Evolutionary conservation across 2,113 vertebrate genomes (phyloP).

Genomic region (Corythaeola cristata): DNA sequence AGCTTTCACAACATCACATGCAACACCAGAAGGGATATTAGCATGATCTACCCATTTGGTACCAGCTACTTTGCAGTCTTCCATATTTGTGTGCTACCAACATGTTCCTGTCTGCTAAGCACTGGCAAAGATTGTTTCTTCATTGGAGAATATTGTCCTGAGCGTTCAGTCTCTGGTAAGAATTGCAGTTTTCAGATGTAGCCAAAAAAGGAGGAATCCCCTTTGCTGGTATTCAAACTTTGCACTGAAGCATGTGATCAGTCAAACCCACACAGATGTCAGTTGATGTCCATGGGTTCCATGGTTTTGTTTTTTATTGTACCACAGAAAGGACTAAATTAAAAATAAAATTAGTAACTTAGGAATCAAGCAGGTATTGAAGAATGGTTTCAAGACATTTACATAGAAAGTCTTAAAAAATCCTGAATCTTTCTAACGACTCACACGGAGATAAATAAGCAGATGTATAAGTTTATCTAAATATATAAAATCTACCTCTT

Average conservation of each 20-base stretch:
- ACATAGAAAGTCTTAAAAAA: neutral
- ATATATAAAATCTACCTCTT: neutral
- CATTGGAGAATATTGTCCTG: neutral
- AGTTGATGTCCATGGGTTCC: neutral
- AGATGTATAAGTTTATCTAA: neutral
- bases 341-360: neutral
- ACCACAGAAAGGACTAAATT: neutral
- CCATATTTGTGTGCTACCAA: neutral
- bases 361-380: neutral
- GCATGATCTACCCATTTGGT: neutral
- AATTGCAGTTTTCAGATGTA: neutral
- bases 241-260: conserved; percentile 33
- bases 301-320: neutral
- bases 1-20: neutral
- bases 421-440: neutral
- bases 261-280: conserved; percentile 29
- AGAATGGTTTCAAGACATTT: neutral
- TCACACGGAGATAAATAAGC: neutral
- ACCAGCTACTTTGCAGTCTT: neutral
- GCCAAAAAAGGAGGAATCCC: conserved; percentile 4
- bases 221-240: conserved; percentile 25
- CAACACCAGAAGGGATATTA: neutral
- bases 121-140: neutral
- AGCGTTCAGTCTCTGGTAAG: neutral
- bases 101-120: neutral